Evolutionary conservation across 2,888 invertebrate species (phyloP), one percentile per base, ranked within the genome.

Genomic region (Sesamia inferens): DNA sequence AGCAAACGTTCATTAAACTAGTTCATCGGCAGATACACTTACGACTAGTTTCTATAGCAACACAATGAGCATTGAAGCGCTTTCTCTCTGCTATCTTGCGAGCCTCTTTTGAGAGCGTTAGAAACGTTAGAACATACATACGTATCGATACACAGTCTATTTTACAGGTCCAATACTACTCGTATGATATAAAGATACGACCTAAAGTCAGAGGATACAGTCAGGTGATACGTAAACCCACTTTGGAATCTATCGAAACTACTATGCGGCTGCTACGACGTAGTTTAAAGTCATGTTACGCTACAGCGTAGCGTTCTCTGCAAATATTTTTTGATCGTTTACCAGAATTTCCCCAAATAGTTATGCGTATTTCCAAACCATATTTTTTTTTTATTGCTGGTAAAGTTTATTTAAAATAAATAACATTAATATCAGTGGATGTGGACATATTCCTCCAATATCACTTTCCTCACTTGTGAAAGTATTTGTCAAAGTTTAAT

Each of bases 11-110:
- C 73, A 78, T 65, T 76, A 66, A 85, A 87, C 75, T 86, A 86
- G 83, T 86, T 79, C 78, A 82, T 79, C 68, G 79, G n/a, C 54
- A 81, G 87, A 76, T 86, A 76, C 78, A 84, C 87, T 84, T 78
- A 70, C 66, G 68, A n/a, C 62, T 55, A 59, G 48, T 54, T 78
- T 86, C 81, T 78, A 75, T 65, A 66, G 64, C 42, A 68, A 71
- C 74, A 87, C 87, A 87, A 88, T 84, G 71, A 73, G 70, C 78
- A 84, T 84, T 87, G 73, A 85, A 83, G 78, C 63, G 78, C 82
- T 79, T 85, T 85, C 87, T 81, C 71, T 78, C 79, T 81, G 79
- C 79, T 87, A 87, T 88, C 87, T 87, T 69, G 78, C 68, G 76
- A 76, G 79, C 67, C 87, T 83, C 87, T 82, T 81, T 82, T 81